phyloP scores from a whole-genome alignment of 1,140 invertebrate species.

The Drosophila subobscura region DNA sequence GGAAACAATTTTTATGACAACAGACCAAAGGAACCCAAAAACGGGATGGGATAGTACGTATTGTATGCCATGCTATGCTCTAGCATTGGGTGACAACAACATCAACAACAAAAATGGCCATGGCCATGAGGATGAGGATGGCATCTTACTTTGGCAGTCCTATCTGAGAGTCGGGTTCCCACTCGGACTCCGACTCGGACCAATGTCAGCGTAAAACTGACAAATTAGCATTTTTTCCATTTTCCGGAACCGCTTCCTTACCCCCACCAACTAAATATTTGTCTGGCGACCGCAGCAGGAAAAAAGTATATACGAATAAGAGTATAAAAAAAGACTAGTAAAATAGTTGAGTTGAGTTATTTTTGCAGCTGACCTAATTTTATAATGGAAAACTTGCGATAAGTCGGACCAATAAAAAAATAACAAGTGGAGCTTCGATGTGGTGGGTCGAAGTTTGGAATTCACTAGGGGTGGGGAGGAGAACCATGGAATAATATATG shows the following conservation, averaged over 20 bases:
- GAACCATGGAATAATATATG: background rate
- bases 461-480: background rate
- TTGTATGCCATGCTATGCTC: background rate
- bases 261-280: conserved; percentile 72
- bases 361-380: conserved; percentile 82
- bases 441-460: background rate
- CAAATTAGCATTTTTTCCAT: conserved; percentile 82
- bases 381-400: conserved; percentile 82
- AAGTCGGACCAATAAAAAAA: conserved; percentile 61
- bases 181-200: conserved; percentile 30
- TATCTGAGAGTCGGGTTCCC: conserved; percentile 6
- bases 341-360: conserved; percentile 80
- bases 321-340: conserved; percentile 43
- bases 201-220: conserved; percentile 81
- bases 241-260: conserved; percentile 47
- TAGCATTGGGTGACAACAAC: background rate
- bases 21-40: conserved; percentile 52
- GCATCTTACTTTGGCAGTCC: conserved; percentile 21
- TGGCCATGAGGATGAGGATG: conserved; percentile 38
- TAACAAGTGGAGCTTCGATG: background rate
- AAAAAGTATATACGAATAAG: conserved; percentile 22
- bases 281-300: conserved; percentile 56
- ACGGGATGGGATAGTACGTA: conserved; percentile 1
- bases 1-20: conserved; percentile 82
- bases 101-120: conserved; percentile 17